Evolutionary conservation across 2,113 vertebrate genomes (phyloP).

Genomic region (Setophaga coronata): DNA sequence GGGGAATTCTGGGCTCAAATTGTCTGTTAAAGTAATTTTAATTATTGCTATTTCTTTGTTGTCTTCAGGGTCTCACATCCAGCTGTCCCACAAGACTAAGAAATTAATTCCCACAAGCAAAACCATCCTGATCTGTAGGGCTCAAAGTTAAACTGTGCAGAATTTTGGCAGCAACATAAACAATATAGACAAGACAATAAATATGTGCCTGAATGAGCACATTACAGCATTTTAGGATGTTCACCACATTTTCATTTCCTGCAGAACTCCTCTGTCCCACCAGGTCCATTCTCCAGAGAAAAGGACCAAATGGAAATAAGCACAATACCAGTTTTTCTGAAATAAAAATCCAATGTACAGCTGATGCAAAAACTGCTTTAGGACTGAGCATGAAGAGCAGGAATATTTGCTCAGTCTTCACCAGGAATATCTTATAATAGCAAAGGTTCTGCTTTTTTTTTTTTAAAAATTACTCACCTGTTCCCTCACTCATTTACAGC

Average conservation of each 20-base stretch:
- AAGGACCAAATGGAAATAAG: not conserved
- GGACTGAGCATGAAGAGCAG: not conserved
- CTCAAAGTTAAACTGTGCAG: not conserved
- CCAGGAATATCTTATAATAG: not conserved
- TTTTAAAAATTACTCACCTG: not conserved
- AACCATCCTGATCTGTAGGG: not conserved
- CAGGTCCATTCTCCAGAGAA: too few relatives aligned
- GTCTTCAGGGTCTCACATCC: not conserved
- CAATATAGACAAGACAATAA: not conserved
- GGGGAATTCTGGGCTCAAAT: not conserved
- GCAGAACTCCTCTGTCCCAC: not conserved
- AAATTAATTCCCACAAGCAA: not conserved
- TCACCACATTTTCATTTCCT: not conserved
- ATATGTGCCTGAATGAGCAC: fast-evolving
- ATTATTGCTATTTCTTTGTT: not conserved
- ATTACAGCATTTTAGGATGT: not conserved
- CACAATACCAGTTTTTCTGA: not conserved
- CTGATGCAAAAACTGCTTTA: not conserved
- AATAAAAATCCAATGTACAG: not conserved
- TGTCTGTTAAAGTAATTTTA: not conserved
- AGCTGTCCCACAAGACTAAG: not conserved
- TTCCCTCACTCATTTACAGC: not conserved
- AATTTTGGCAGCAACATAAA: not conserved
- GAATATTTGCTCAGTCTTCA: not conserved
- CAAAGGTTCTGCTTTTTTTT: not conserved